Conservation (phyloP, 2,888 invertebrate genomes). For the Pomacea canaliculata region DNA sequence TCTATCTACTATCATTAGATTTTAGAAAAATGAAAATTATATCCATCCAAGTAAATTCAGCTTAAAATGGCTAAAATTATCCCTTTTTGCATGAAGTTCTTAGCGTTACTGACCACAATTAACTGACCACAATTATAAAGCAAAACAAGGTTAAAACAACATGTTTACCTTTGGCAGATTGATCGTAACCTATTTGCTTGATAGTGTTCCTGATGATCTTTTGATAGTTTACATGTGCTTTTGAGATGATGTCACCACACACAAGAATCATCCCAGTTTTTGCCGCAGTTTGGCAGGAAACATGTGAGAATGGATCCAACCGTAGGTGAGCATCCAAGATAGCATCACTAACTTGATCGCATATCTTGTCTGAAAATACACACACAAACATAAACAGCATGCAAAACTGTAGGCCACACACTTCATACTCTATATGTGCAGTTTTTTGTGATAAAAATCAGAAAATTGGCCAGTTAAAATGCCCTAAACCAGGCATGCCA, state of each 20-base stretch:
- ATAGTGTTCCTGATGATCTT: constrained; percentile 96
- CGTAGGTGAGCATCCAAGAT: constrained; percentile 80
- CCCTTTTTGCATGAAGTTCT: no score
- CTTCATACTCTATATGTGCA: background rate
- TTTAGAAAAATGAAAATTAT: no score
- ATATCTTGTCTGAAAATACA: constrained; percentile 68
- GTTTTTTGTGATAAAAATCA: background rate
- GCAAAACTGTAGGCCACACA: background rate
- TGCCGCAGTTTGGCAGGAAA: constrained; percentile 97
- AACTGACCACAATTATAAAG: no score
- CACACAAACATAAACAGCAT: background rate
- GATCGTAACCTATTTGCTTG: constrained; percentile 97
- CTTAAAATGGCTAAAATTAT: no score
- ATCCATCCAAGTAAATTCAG: no score
- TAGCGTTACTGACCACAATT: no score
- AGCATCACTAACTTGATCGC: constrained; percentile 72
- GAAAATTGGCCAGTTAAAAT: background rate
- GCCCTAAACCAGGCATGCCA: no score
- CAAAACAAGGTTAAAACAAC: background rate
- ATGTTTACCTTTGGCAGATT: constrained; percentile 50
- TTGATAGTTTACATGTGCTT: constrained; percentile 96
- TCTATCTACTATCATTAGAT: no score
- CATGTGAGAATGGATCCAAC: constrained; percentile 95
- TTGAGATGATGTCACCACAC: constrained; percentile 98
- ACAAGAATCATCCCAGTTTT: constrained; percentile 99